Evolutionary conservation across 1,140 invertebrate species (phyloP).

Genomic region (Drosophila nebulosa): DNA sequence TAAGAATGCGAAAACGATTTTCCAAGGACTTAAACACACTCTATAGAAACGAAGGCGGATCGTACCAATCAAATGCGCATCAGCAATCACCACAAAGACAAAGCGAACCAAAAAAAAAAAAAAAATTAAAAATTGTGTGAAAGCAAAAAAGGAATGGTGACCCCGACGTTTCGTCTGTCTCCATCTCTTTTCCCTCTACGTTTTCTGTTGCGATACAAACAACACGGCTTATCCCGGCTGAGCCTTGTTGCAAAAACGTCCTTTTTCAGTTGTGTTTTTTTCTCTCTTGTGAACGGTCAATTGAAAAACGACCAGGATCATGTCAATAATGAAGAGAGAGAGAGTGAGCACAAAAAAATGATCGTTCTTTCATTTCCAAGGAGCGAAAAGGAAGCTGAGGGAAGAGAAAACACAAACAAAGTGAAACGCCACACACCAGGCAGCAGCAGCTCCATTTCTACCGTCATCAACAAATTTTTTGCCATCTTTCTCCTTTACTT

Average conservation of each 20-base stretch:
- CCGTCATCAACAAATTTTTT: slow-evolving; percentile 15
- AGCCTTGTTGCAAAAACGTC: slow-evolving; percentile 68
- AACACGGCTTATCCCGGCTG: slow-evolving; percentile 75
- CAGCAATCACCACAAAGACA: slow-evolving; percentile 53
- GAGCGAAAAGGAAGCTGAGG: slow-evolving; percentile 19
- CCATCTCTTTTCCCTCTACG: not conserved
- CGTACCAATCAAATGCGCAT: slow-evolving; percentile 77
- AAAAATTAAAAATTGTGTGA: slow-evolving; percentile 31
- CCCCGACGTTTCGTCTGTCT: not conserved
- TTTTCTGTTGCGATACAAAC: slow-evolving; percentile 49
- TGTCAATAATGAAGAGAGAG: slow-evolving; percentile 24
- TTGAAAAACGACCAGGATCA: slow-evolving; percentile 74
- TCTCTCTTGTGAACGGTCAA: slow-evolving; percentile 62
- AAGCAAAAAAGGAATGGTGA: slow-evolving; percentile 19
- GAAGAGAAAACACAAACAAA: slow-evolving; percentile 49
- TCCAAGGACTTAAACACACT: slow-evolving; percentile 65
- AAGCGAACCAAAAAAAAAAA: slow-evolving; percentile 43
- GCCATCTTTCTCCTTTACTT: slow-evolving; percentile 54
- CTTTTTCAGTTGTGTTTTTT: slow-evolving; percentile 13
- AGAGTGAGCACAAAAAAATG: not conserved
- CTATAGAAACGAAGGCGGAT: slow-evolving; percentile 40
- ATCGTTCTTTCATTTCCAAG: slow-evolving; percentile 37
- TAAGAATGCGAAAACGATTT: slow-evolving; percentile 56
- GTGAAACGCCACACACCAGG: slow-evolving; percentile 57
- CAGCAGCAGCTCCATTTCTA: slow-evolving; percentile 3